These are phyloP conservation scores for Micromys minutus DNA, from an alignment of 2,113 vertebrate species.

Conservation along the genomic window DNA sequence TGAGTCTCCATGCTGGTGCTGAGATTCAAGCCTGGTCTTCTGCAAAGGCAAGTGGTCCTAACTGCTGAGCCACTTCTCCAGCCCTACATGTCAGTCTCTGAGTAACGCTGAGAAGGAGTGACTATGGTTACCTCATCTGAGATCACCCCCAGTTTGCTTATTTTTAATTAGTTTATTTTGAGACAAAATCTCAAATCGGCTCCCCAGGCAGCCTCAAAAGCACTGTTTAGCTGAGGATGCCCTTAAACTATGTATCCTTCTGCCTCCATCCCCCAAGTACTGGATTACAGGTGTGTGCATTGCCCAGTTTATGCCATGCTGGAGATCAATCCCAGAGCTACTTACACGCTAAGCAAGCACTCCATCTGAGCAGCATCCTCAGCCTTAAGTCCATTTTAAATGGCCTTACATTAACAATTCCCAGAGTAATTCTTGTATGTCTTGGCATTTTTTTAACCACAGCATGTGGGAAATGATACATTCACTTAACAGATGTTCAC, in stretches of 20 bases:
- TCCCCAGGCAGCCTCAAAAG: background rate
- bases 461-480: background rate
- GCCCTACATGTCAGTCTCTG: background rate
- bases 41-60: background rate
- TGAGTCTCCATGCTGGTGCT: background rate
- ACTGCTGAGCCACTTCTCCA: background rate
- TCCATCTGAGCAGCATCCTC: background rate
- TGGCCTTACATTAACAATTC: background rate
- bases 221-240: background rate
- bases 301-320: background rate
- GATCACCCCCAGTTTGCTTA: background rate
- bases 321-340: background rate
- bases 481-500: background rate
- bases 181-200: background rate
- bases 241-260: background rate
- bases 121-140: conserved; percentile 13
- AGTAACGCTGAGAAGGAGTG: background rate
- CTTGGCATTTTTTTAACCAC: background rate
- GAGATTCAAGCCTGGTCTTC: background rate
- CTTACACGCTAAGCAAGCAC: background rate
- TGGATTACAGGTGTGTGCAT: background rate
- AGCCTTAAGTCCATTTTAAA: background rate
- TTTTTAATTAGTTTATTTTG: background rate
- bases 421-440: background rate
- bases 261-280: background rate